Conservation (phyloP, 2,888 invertebrate genomes). For the Luffia ferchaultella region DNA sequence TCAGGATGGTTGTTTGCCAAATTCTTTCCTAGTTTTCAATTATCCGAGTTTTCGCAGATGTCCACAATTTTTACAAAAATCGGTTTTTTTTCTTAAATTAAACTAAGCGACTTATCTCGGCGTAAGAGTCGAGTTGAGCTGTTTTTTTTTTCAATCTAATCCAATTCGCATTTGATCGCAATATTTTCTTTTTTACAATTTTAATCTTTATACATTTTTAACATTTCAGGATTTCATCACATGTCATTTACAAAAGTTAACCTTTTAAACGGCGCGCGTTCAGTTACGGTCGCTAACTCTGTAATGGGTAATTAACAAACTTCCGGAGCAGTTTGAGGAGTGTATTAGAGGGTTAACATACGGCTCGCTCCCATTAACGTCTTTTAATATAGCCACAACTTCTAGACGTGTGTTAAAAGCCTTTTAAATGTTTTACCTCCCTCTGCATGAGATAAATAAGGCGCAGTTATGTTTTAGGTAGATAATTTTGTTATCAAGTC, state of each 20-base stretch:
- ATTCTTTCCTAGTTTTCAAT: too few species aligned
- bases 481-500: too few species aligned
- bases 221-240: background rate
- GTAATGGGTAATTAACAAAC: background rate
- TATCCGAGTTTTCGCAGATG: too few species aligned
- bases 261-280: background rate
- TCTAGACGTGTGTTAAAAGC: conserved; percentile 6
- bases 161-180: too few species aligned
- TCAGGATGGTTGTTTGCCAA: too few species aligned
- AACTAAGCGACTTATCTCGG: too few species aligned
- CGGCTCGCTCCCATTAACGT: conserved; percentile 11
- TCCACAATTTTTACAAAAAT: too few species aligned
- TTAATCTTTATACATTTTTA: too few species aligned
- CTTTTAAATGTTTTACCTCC: conserved; percentile 7
- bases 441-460: background rate
- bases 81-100: too few species aligned
- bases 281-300: background rate
- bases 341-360: background rate
- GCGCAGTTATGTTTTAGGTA: background rate
- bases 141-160: too few species aligned
- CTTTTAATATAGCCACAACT: conserved; percentile 16
- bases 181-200: too few species aligned
- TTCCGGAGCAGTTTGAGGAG: background rate
- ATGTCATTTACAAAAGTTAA: background rate
- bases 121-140: too few species aligned